Percentiles rank a stretch among this genome's conserved stretches.
Conservation (phyloP, 1,140 invertebrate species). For the Elysia chlorotica region DNA sequence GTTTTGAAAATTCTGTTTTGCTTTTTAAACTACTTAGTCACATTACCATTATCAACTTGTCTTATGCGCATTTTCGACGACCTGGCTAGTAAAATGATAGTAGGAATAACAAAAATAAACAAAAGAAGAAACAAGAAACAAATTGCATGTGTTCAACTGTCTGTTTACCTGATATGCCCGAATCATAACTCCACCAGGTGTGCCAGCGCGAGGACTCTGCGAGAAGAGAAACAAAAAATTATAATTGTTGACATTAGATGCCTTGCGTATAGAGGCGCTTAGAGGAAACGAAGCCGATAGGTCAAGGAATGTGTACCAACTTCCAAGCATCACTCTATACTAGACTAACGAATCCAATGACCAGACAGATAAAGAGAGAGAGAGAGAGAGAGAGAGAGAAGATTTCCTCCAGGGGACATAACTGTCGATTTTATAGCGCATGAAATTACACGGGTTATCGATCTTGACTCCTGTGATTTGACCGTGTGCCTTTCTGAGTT, state of each 20-base stretch:
- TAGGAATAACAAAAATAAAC: background rate
- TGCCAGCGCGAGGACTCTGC: background rate
- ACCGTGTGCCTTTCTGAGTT: too few species aligned
- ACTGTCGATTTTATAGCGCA: too few species aligned
- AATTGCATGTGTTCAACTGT: background rate
- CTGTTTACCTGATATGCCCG: constrained; percentile 14
- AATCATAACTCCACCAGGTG: constrained; percentile 10
- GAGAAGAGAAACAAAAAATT: background rate
- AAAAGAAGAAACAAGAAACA: background rate
- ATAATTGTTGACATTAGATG: too few species aligned
- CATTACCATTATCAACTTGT: background rate
- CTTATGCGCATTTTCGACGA: background rate
- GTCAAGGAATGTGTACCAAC: background rate
- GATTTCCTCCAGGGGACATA: too few species aligned
- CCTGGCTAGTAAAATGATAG: background rate
- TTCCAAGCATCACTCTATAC: background rate
- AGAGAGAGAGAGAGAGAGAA: too few species aligned
- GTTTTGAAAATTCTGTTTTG: background rate
- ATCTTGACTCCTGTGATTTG: too few species aligned
- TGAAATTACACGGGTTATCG: too few species aligned
- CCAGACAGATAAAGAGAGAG: background rate
- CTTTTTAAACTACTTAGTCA: too few species aligned
- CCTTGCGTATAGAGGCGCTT: background rate
- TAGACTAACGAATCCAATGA: background rate
- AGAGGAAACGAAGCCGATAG: background rate